Conservation (phyloP, 2,797 vertebrate genomes). For the Mergus octosetaceus region DNA sequence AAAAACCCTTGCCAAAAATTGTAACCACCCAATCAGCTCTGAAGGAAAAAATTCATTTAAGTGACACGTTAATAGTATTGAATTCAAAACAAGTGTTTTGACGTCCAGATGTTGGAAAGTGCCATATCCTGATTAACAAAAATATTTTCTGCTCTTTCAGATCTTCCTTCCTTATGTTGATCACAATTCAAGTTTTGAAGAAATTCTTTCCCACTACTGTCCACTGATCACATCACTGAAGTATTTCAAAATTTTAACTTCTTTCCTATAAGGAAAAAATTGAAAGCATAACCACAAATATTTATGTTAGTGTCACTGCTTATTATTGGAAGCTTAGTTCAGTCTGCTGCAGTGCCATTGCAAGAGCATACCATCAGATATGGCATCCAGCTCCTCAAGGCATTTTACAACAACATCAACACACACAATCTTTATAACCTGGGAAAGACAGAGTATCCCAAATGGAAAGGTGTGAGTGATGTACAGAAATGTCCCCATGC, state of each 20-base stretch:
- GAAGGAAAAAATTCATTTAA: conserved; percentile 71
- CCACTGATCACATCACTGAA: conserved; percentile 79
- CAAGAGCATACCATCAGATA: conserved; percentile 41
- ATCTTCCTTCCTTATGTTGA: conserved; percentile 77
- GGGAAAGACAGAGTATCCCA: background rate
- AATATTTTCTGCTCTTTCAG: conserved; percentile 65
- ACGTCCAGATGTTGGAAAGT: conserved; percentile 73
- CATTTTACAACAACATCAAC: background rate
- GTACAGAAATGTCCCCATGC: background rate
- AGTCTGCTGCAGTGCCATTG: conserved; percentile 31
- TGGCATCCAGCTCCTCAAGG: conserved; percentile 3
- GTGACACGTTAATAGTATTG: conserved; percentile 68
- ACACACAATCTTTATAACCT: background rate
- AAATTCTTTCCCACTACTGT: conserved; percentile 81
- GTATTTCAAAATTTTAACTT: conserved; percentile 74
- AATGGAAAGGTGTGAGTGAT: background rate
- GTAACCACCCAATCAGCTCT: conserved; percentile 56
- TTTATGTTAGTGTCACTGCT: conserved; percentile 77
- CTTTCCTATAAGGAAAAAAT: conserved; percentile 81
- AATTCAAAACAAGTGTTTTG: conserved; percentile 72
- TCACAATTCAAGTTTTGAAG: conserved; percentile 64
- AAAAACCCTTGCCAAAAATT: conserved; percentile 65
- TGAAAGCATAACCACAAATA: conserved; percentile 78
- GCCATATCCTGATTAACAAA: conserved; percentile 65
- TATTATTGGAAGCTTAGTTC: conserved; percentile 78